A percentile compares a stretch with the other conserved stretches of the same genome.
Conservation (phyloP, 2,797 vertebrate species). For the Mus spretus region DNA sequence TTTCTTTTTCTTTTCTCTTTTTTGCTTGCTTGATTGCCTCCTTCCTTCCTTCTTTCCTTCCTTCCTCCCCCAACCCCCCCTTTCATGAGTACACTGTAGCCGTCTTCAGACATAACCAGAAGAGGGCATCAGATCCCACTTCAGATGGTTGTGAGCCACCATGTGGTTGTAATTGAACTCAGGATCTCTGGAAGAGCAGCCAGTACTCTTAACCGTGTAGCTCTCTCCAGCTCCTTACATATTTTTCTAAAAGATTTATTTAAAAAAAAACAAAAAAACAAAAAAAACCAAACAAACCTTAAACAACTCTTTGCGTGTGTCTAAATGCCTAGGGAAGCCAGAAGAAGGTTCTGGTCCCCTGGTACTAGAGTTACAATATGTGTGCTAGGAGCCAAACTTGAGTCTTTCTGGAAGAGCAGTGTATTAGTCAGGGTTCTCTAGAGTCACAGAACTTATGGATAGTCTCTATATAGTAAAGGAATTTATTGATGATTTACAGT, state of each 20-base stretch:
- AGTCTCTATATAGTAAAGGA: no score
- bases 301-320: no score
- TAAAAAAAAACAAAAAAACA: no score
- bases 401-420: no score
- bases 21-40: no score
- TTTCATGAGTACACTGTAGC: neutral
- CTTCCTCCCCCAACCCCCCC: no score
- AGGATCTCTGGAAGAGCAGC: neutral
- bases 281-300: no score
- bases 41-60: no score
- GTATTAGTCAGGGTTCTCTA: no score
- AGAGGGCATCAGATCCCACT: neutral
- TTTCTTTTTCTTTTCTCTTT: neutral
- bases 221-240: neutral
- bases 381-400: neutral
- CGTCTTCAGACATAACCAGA: neutral
- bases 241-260: neutral
- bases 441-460: no score
- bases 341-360: neutral
- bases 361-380: neutral
- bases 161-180: neutral
- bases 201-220: neutral
- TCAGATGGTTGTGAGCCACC: neutral
- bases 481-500: no score
- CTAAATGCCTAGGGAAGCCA: neutral